Evolutionary conservation across 2,113 vertebrate species (phyloP), one percentile per base, ranked within the genome.

Genomic region (Rhinoptilus africanus): DNA sequence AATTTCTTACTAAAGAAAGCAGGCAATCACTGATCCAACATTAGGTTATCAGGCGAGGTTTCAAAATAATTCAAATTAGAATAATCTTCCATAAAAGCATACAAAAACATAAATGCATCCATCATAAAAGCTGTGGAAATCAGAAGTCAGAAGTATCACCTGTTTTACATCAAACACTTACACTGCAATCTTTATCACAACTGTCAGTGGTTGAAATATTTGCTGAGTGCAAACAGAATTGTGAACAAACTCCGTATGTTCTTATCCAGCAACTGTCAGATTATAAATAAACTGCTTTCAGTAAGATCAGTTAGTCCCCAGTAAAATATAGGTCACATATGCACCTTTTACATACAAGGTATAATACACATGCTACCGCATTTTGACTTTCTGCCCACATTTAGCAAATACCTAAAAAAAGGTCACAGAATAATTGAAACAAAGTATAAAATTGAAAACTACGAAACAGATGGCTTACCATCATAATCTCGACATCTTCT

Each of bases 401-500:
- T 71, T 20, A 83, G 24, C 3, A 17, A 93, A 47, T 2, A 59
- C 6, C 27, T 27, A 14, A 37, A 79, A n/a, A 63, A 53, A 50
- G 14, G 17, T 14, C 30, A 85, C 39, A 87, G 28, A 79, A 66
- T 80, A 37, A 56, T 0, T 47, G 45, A 73, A 66, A 51, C 45
- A 34, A 72, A 24, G 19, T 45, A 69, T 4, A 6, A 73, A 69
- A 69, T 16, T 3, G 35, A 30, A 75, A 77, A 63, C 57, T 37
- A 79, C 32, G 16, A 10, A 91, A 30, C 28, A 73, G 43, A 27
- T 10, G 34, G 34, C 97, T 97, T 98, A 99, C 99, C 99, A 74
- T 99, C 99, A 35, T 99, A 99, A 98, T 99, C 99, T 85, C 99
- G 98, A 98, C 99, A 99, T 82, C 99, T 99, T 91, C 99, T 99